Base-by-base conservation (phyloP, 2,888 invertebrate species). In the Phytoseiulus persimilis region DNA sequence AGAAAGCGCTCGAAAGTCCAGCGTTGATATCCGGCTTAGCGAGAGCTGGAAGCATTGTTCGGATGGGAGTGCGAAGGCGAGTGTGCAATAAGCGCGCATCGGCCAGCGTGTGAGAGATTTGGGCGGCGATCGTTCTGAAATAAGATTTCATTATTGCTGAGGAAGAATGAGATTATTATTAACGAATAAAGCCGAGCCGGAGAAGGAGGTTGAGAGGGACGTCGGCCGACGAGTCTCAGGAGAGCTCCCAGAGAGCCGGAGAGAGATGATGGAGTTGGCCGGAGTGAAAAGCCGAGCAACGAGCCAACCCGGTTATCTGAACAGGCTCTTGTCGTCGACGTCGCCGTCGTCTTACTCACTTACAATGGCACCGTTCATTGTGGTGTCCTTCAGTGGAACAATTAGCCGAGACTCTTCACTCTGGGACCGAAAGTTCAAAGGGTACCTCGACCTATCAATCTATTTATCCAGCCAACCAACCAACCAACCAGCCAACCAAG, bases 371-470 rank as follows among this genome's bases (percentile, higher is more conserved):
- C 65, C 65, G 65, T 65, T 65, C 87, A 87, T 33, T 87, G 87
- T 87, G 32, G 32, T 87, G 87, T 87, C 87, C 87, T 87, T 87
- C 87, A 87, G 45, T 45, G 32, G 87, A 87, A 45, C 87, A 87
- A 87, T 87, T 87, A 87, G 87, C 87, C 65, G 65, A 65, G 65
- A 65, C 65, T 65, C 65, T 65, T 65, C 65, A 65, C 65, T 65
- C 65, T 65, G 28, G 65, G 65, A 28, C 65, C 65, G 23, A 65
- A 65, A 65, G 65, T 65, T 65, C 65, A 65, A 65, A 65, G 65
- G 65, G 65, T 65, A 23, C 65, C 28, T 65, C 65, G 23, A 65
- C 65, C 65, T 65, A 65, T 65, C 65, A 65, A 65, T 65, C 65
- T 65, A 65, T 65, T 65, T 65, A 65, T 65, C 65, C 65, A 46